Evolutionary conservation across 1,140 invertebrate species (phyloP), one percentile per base, ranked within the genome.

Genomic region (Aphelinus certus): DNA sequence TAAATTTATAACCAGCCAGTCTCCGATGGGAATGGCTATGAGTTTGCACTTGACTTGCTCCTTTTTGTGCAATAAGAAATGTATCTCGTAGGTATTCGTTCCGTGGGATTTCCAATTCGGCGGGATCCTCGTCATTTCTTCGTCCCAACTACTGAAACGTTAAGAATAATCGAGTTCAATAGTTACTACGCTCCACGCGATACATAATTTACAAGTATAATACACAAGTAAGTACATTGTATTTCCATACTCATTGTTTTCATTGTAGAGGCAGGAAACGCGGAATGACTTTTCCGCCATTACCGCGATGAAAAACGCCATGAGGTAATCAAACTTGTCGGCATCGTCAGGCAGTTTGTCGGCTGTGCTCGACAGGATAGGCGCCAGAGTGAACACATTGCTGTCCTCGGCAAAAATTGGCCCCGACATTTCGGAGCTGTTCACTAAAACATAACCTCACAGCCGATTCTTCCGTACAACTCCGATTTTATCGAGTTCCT

Each of bases 1-100:
- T 45, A 83, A 75, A 69, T 84, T 84, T 1, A 84, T 1, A 55
- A 85, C 61, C 10, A 86, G 51, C 47, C 68, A 77, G 65, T 85
- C 83, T 0, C 82, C 82, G 0, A 68, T 68, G 64, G 81, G 73
- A 63, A 82, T 72, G 1, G 62, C 82, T 42, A 84, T 58, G 3
- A 86, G 56, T 65, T 80, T 84, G 56, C 80, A 83, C 47, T 69
- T 56, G 57, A 77, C 43, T 3, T 80, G 56, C 3, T 71, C 53
- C 3, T 57, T 9, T 43, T 58, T 57, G 45, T 55, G 5, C 7
- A 79, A 73, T 6, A 71, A 47, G 46, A 85, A 79, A 53, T 65
- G 9, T 43, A 84, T 76, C 3, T 79, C 56, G 43, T 86, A 85
- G 45, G 68, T 48, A 57, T 69, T 73, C 49, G 61, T 57, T 7